Percentiles rank a stretch among this genome's conserved stretches.
Conservation (phyloP, 2,113 vertebrate genomes). For the Camelus dromedarius region DNA sequence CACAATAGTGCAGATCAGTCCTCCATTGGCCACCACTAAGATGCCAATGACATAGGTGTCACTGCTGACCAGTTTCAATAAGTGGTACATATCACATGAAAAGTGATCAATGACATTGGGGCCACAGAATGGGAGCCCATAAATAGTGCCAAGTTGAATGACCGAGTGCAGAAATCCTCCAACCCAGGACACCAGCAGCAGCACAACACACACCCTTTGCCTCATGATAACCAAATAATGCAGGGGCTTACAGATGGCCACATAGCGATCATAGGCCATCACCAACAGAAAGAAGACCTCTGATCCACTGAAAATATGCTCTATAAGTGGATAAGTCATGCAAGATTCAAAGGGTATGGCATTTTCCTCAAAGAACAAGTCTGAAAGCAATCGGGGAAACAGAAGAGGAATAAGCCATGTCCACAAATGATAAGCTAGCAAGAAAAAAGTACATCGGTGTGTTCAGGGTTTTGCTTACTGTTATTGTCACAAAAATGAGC, state of each 20-base stretch:
- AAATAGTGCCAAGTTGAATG: conserved; percentile 15
- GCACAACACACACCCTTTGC: too few species aligned
- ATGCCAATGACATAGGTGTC: too few species aligned
- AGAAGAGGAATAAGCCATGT: neutral
- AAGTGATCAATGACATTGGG: too few species aligned
- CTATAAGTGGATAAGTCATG: neutral
- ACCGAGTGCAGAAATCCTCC: neutral
- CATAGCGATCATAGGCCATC: neutral
- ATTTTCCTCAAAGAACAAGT: conserved; percentile 19
- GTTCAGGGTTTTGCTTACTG: neutral
- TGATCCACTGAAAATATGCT: too few species aligned
- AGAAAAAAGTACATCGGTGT: conserved; percentile 72
- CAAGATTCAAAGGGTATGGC: neutral
- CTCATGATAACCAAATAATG: conserved; percentile 63
- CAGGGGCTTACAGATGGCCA: conserved; percentile 76
- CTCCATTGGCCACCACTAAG: too few species aligned
- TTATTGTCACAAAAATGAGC: too few species aligned
- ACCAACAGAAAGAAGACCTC: too few species aligned
- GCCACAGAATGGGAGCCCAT: too few species aligned
- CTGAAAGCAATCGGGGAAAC: conserved; percentile 55
- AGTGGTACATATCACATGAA: too few species aligned
- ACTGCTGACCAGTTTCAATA: too few species aligned
- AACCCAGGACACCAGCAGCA: too few species aligned
- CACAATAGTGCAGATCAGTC: too few species aligned
- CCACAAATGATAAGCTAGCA: conserved; percentile 59